Percentiles rank a stretch among this genome's conserved stretches.
Evolutionary conservation across 2,888 invertebrate genomes (phyloP).

Genomic region (Xestia xanthographa): DNA sequence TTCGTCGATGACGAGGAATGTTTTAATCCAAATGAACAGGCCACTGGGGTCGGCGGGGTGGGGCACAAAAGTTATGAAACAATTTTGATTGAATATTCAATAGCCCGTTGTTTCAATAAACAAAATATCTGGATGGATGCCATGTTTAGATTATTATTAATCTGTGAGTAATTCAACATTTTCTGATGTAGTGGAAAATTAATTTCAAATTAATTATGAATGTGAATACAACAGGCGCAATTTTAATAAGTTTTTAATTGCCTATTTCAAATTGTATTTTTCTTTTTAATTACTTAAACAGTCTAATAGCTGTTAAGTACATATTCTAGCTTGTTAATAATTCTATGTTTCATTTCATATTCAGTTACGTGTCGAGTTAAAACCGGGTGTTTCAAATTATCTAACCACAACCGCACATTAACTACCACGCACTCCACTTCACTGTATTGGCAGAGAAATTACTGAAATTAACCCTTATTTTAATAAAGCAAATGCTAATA

Average conservation of each 20-base stretch:
- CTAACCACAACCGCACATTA: constrained; percentile 60
- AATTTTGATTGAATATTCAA: constrained; percentile 56
- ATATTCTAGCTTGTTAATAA: constrained; percentile 39
- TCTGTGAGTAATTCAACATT: constrained; percentile 11
- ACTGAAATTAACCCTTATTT: constrained; percentile 54
- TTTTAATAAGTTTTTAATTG: background rate
- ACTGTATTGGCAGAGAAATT: constrained; percentile 63
- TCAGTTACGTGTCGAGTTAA: constrained; percentile 56
- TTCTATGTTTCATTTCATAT: constrained; percentile 48
- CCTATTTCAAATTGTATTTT: background rate
- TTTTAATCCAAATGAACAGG: constrained; percentile 52
- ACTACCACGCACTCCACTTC: constrained; percentile 65
- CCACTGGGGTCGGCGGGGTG: constrained; percentile 13
- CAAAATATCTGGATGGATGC: constrained; percentile 35
- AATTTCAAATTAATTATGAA: background rate
- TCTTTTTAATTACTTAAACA: constrained; percentile 39
- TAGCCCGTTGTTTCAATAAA: constrained; percentile 38
- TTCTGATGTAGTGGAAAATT: background rate
- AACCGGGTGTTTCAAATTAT: constrained; percentile 58
- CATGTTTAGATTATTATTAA: constrained; percentile 36
- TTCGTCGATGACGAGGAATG: constrained; percentile 52
- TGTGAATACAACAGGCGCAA: background rate
- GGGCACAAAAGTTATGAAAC: constrained; percentile 48
- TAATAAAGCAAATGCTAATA: constrained; percentile 25
- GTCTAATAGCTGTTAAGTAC: constrained; percentile 26